Percentiles rank a stretch among this genome's conserved stretches.
phyloP scores from a whole-genome alignment of 2,113 vertebrate genomes.

The Gambusia affinis region DNA sequence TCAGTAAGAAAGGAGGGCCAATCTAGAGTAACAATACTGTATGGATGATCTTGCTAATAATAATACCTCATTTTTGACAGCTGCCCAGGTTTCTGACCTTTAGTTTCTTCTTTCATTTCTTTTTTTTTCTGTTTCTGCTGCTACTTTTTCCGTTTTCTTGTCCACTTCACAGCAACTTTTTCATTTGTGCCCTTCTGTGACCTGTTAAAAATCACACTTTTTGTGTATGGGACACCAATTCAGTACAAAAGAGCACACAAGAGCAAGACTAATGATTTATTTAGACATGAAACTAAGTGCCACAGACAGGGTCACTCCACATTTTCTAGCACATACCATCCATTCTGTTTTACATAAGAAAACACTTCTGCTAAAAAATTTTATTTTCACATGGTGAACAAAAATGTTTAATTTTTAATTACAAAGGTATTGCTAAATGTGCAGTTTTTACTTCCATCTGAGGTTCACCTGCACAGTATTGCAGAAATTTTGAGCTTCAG shows the following conservation, averaged over 20 bases:
- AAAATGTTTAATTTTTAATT: not conserved
- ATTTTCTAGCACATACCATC: conserved; percentile 39
- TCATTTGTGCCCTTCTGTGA: not conserved
- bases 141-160: not conserved
- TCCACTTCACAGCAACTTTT: not conserved
- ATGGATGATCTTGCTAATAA: conserved; percentile 65
- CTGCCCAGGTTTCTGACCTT: conserved; percentile 49
- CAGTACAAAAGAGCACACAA: not conserved
- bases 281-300: not conserved
- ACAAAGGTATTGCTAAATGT: not conserved
- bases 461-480: conserved; percentile 51
- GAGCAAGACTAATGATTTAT: not conserved
- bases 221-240: not conserved
- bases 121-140: conserved; percentile 9
- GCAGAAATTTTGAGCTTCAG: conserved; percentile 60
- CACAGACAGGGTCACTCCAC: conserved; percentile 26
- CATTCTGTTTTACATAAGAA: conserved; percentile 43
- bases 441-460: conserved; percentile 28
- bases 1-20: conserved; percentile 8
- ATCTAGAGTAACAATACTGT: conserved; percentile 2
- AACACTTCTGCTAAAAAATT: conserved; percentile 24
- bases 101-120: conserved; percentile 27
- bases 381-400: conserved; percentile 15
- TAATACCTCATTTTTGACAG: conserved; percentile 45
- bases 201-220: not conserved